phyloP scores from a whole-genome alignment of 2,888 invertebrate species.

The Arctia plantaginis region DNA sequence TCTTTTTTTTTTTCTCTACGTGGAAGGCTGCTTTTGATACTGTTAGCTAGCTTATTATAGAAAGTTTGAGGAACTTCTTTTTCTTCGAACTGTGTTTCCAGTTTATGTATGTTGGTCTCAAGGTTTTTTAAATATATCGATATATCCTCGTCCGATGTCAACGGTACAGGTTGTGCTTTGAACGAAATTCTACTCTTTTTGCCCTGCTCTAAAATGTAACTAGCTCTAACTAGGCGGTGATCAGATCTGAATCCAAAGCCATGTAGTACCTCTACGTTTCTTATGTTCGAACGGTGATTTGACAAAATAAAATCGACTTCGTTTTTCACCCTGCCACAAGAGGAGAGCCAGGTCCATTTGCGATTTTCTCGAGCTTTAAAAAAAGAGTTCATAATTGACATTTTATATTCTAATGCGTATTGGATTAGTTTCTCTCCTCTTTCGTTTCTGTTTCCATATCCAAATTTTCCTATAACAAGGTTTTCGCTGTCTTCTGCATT shows the following conservation, averaged over 20 bases:
- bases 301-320: too few species aligned
- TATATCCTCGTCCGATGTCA: conserved; percentile 2
- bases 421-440: conserved; percentile 12
- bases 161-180: not conserved
- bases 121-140: conserved; percentile 4
- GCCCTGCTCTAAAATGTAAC: not conserved
- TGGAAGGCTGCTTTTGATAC: not conserved
- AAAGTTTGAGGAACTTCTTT: too few species aligned
- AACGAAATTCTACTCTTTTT: conserved; percentile 7
- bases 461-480: conserved; percentile 25
- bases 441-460: conserved; percentile 34
- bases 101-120: not conserved
- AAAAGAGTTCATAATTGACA: too few species aligned
- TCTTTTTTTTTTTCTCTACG: not conserved
- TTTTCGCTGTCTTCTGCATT: conserved; percentile 9
- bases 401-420: conserved; percentile 10
- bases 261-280: too few species aligned
- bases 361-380: too few species aligned
- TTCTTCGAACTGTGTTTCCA: not conserved
- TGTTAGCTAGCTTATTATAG: not conserved
- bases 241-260: too few species aligned
- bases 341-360: too few species aligned
- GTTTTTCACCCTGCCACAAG: too few species aligned
- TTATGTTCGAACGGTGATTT: too few species aligned
- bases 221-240: conserved; percentile 6